Base-by-base conservation (phyloP, 2,888 invertebrate species). In the Hypena proboscidalis region DNA sequence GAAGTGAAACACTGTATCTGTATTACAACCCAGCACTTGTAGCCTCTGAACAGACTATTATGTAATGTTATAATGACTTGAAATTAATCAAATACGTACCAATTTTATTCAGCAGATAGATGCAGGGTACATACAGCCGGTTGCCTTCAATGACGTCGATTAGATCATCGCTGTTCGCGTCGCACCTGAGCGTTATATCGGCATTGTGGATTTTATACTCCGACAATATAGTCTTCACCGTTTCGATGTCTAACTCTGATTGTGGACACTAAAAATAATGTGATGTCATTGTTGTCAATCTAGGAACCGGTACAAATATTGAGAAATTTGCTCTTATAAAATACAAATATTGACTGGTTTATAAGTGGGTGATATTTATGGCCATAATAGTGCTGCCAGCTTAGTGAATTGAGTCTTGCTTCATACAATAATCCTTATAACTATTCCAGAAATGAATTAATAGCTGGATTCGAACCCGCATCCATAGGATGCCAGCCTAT, bases 131-230 rank as follows among this genome's bases (percentile, higher is more conserved):
- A 83, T 99, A 99, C 66, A 99, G 96, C 48, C 99, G 93, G 90
- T 99, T 99, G 40, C 99, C 99, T 90, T 99, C 99, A 58, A 99
- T 96, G 4, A 99, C 96, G 87, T 99, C 99, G 70, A 99, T 99
- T 26, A 99, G 91, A 85, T 99, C 99, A 77, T 99, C 99, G 65
- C 97, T 96, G 1, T 97, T 98, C 0, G 99, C 98, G 83, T 99
- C 98, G 71, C 95, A 97, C 54, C 97, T 93, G 27, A 99, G 91
- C 0, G 98, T 98, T 41, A 99, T 96, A 80, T 99, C 99, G 7
- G 99, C 99, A 83, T 99, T 99, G 83, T 99, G 98, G 47, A 99
- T 99, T 90, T 97, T 97, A 83, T 99, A 99, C 83, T 99, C 99
- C 0, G 97, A 96, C 19, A 99, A 91, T 71, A 99, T 99, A 0